Evolutionary conservation across 2,113 vertebrate species (phyloP).

Genomic region (Potamarius usumacintae): DNA sequence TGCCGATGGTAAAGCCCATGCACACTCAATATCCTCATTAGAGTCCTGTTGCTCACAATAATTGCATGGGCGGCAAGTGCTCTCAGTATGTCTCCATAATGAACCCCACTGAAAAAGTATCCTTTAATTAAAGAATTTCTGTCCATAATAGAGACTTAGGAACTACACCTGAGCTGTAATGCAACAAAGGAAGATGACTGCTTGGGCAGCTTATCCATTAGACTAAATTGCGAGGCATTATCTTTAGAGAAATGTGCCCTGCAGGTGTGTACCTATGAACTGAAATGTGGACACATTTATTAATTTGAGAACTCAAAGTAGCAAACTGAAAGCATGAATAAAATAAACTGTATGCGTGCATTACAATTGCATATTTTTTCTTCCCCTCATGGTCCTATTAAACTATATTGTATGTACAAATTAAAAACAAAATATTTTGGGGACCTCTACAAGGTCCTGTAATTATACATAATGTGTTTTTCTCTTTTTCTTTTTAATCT

Average conservation of each 20-base stretch:
- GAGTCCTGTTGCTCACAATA: background rate
- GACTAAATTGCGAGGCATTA: background rate
- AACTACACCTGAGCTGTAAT: background rate
- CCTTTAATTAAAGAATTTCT: background rate
- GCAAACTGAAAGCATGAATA: background rate
- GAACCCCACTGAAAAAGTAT: background rate
- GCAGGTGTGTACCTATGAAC: background rate
- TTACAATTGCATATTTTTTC: no score
- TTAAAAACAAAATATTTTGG: no score
- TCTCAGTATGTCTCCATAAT: background rate
- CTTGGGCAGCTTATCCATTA: background rate
- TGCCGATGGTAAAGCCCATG: background rate
- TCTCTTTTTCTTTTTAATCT: background rate
- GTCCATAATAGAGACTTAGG: background rate
- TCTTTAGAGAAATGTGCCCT: background rate
- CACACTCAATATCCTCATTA: background rate
- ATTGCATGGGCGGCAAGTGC: background rate
- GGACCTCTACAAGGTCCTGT: no score
- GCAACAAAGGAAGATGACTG: background rate
- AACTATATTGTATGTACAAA: background rate
- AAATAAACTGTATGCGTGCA: background rate
- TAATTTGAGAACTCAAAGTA: background rate
- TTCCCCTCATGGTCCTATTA: background rate
- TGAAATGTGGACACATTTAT: background rate
- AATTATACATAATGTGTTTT: background rate